Evolutionary conservation across 2,113 vertebrate species (phyloP).

Genomic region (Cromileptes altivelis): DNA sequence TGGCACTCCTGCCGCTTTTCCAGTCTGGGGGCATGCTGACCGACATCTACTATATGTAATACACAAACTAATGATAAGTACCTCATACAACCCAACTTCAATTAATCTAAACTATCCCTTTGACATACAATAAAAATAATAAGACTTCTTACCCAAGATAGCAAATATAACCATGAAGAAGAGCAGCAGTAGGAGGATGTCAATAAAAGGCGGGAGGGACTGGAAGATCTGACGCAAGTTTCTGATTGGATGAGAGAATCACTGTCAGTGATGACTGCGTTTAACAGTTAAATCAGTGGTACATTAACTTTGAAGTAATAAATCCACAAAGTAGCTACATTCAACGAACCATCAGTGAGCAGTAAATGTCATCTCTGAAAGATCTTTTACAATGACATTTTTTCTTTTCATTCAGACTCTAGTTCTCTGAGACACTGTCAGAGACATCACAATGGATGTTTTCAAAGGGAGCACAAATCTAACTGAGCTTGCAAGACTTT

Average conservation of each 20-base stretch:
- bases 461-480: not conserved
- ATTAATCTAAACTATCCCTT: too few relatives aligned
- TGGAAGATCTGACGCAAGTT: slow-evolving; percentile 99
- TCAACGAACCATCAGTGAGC: not conserved
- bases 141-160: slow-evolving; percentile 89
- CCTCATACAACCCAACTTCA: too few relatives aligned
- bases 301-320: not conserved
- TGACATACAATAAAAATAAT: not conserved
- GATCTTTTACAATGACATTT: too few relatives aligned
- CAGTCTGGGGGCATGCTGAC: too few relatives aligned
- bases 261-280: not conserved
- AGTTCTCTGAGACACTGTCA: not conserved
- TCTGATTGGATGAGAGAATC: slow-evolving; percentile 80
- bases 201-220: slow-evolving; percentile 97
- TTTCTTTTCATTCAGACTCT: too few relatives aligned
- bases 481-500: not conserved
- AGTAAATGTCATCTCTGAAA: not conserved
- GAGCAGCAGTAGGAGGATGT: slow-evolving; percentile 95
- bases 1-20: too few relatives aligned
- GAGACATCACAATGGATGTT: not conserved
- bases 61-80: too few relatives aligned
- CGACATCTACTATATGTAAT: too few relatives aligned
- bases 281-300: not conserved
- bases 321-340: not conserved
- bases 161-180: slow-evolving; percentile 99